phyloP scores from a whole-genome alignment of 2,888 invertebrate genomes.

The Allygus modestus region DNA sequence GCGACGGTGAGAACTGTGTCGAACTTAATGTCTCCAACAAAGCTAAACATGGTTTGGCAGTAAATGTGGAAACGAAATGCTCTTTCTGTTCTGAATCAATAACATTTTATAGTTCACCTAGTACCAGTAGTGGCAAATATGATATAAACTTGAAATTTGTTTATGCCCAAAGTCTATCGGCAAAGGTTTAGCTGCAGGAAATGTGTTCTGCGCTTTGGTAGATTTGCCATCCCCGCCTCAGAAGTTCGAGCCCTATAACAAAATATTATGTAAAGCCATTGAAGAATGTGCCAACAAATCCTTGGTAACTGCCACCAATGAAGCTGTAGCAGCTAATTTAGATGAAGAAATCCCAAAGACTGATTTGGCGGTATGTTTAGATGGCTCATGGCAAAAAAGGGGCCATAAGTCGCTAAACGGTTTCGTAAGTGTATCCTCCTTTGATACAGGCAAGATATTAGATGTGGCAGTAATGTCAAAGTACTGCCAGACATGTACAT shows the following conservation, averaged over 20 bases:
- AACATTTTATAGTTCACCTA: not conserved
- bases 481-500: not conserved
- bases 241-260: not conserved
- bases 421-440: slow-evolving; percentile 17
- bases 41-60: slow-evolving; percentile 1
- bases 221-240: slow-evolving; percentile 46
- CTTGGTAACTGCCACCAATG: slow-evolving; percentile 28
- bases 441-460: slow-evolving; percentile 51
- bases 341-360: not conserved
- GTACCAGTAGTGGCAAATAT: slow-evolving; percentile 24
- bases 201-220: slow-evolving; percentile 8
- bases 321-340: slow-evolving; percentile 24
- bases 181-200: slow-evolving; percentile 16
- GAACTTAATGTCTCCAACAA: not conserved
- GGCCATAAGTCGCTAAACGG: slow-evolving; percentile 49
- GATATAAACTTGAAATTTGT: slow-evolving; percentile 57
- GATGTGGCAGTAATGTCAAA: slow-evolving; percentile 57
- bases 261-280: not conserved
- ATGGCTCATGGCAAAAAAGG: slow-evolving; percentile 39
- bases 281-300: slow-evolving; percentile 29
- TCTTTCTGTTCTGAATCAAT: not conserved
- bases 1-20: slow-evolving; percentile 23
- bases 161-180: slow-evolving; percentile 50
- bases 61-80: not conserved
- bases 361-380: slow-evolving; percentile 22